These are phyloP conservation scores for Apostichopus californicus DNA, from an alignment of 35 echinoderm and acorn worm genomes.

Conservation along the genomic window DNA sequence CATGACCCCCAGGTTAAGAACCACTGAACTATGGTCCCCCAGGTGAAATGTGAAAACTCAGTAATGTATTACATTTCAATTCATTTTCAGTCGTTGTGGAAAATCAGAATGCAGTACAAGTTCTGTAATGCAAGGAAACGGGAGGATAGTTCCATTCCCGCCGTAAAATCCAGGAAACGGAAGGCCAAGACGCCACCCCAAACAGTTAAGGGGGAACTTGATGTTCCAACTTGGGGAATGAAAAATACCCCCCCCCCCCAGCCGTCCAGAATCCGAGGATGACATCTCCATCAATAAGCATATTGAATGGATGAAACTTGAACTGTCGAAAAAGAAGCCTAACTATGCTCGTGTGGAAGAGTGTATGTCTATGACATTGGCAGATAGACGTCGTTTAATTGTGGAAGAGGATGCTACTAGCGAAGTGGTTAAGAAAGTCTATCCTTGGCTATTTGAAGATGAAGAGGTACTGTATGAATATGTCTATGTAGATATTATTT, in stretches of 20 bases:
- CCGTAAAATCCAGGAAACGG: neutral
- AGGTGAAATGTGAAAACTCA: too few relatives aligned
- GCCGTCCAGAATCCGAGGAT: neutral
- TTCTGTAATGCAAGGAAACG: constrained; percentile 1
- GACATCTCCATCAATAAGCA: neutral
- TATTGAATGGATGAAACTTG: neutral
- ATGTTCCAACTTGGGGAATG: neutral
- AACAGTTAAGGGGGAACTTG: neutral
- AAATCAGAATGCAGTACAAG: constrained; percentile 18
- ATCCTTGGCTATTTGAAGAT: too few relatives aligned
- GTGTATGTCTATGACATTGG: neutral
- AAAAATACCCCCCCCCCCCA: neutral
- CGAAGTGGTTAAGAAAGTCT: too few relatives aligned
- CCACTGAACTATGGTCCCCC: too few relatives aligned
- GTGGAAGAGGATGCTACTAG: too few relatives aligned
- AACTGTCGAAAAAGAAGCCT: neutral
- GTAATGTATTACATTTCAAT: too few relatives aligned
- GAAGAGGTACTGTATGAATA: too few relatives aligned
- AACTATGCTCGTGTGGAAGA: neutral
- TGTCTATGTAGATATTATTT: too few relatives aligned
- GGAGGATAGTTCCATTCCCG: neutral
- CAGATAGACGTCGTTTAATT: neutral
- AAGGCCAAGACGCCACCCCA: neutral
- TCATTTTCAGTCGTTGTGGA: neutral
- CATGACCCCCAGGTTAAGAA: too few relatives aligned